These are phyloP conservation scores for Tonatia bakeri DNA, from an alignment of 2,113 vertebrate species.

Conservation along the genomic window DNA sequence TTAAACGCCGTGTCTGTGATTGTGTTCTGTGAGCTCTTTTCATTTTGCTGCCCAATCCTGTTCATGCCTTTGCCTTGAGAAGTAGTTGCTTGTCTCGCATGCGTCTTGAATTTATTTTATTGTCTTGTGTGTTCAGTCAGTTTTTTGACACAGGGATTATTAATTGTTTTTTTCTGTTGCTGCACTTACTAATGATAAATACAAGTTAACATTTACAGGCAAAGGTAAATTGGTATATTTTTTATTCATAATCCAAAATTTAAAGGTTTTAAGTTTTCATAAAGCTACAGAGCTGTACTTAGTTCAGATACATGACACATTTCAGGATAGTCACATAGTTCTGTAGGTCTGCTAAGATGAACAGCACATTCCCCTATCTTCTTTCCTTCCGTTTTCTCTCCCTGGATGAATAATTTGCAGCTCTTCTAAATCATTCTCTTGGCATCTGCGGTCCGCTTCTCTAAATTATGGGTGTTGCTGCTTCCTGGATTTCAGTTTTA, in stretches of 20 bases:
- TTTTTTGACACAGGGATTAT: slow-evolving; percentile 74
- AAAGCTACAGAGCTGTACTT: background rate
- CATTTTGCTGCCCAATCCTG: slow-evolving; percentile 75
- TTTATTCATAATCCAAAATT: background rate
- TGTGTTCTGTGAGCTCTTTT: slow-evolving; percentile 76
- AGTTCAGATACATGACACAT: background rate
- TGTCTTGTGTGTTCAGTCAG: slow-evolving; percentile 66
- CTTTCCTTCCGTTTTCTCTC: background rate
- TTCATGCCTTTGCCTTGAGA: slow-evolving; percentile 67
- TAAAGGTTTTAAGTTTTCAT: background rate
- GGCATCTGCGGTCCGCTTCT: background rate
- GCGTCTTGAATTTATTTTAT: slow-evolving; percentile 70
- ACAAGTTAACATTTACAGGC: background rate
- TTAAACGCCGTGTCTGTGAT: slow-evolving; percentile 77
- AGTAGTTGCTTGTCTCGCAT: slow-evolving; percentile 81
- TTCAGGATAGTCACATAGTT: background rate
- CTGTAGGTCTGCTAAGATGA: background rate
- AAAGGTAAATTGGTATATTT: background rate
- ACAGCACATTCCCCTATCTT: rapidly evolving
- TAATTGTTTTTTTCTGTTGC: slow-evolving; percentile 85
- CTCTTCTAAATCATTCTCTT: background rate
- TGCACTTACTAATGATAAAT: slow-evolving; percentile 76
- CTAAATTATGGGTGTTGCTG: background rate
- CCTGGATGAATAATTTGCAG: background rate
- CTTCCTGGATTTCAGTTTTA: background rate